Evolutionary conservation across 2,113 vertebrate genomes (phyloP).

Genomic region (Tautogolabrus adspersus): DNA sequence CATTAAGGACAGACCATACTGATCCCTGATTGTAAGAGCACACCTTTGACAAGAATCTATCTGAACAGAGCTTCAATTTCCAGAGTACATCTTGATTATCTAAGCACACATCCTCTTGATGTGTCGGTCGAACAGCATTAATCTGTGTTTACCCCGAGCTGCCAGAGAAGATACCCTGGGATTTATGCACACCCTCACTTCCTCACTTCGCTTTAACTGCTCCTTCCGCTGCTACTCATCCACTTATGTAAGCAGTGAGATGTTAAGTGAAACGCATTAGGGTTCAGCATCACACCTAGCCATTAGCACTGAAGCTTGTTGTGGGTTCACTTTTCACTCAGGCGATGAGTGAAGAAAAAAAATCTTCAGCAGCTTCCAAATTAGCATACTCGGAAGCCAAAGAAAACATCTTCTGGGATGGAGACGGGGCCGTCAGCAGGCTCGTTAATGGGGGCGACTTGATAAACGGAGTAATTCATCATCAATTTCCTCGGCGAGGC

Average conservation of each 20-base stretch:
- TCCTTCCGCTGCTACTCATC: conserved; percentile 51
- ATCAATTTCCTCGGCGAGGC: conserved; percentile 77
- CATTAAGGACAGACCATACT: background rate
- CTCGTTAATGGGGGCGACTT: conserved; percentile 77
- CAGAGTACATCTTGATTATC: conserved; percentile 59
- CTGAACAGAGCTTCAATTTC: conserved; percentile 27
- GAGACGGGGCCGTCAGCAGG: conserved; percentile 61
- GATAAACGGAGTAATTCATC: conserved; percentile 83
- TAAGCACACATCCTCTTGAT: conserved; percentile 41
- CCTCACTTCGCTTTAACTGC: conserved; percentile 53
- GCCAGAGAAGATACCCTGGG: conserved; percentile 58
- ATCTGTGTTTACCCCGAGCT: conserved; percentile 72
- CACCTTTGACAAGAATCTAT: conserved; percentile 21
- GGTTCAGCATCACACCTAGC: conserved; percentile 47
- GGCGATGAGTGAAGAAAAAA: conserved; percentile 13
- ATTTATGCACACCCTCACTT: conserved; percentile 62
- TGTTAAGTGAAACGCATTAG: conserved; percentile 71
- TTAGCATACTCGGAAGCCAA: conserved; percentile 50
- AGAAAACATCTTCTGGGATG: conserved; percentile 57
- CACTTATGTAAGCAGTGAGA: conserved; percentile 66
- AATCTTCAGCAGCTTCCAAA: conserved; percentile 49
- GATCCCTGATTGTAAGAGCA: background rate
- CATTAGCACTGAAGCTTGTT: conserved; percentile 47
- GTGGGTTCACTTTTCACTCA: conserved; percentile 53
- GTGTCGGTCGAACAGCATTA: conserved; percentile 65